Conservation (phyloP, 2,797 vertebrate genomes). For the Galago senegalensis region DNA sequence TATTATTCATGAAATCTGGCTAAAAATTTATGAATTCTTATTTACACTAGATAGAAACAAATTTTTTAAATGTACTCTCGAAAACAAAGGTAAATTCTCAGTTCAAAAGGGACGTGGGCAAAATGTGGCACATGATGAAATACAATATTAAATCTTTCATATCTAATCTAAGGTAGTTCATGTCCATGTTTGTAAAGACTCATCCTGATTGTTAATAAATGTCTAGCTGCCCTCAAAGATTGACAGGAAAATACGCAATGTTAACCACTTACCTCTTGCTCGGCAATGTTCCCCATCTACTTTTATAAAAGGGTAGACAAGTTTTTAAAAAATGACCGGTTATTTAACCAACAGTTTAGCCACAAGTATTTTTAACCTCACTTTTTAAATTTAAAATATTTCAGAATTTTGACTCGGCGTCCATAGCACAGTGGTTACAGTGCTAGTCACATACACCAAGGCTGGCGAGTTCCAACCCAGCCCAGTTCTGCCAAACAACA, state of each 20-base stretch:
- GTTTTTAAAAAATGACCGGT: not conserved
- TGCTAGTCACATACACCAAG: no score
- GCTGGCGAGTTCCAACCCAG: no score
- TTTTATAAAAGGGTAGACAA: not conserved
- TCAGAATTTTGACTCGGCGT: not conserved
- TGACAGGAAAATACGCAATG: not conserved
- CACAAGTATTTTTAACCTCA: not conserved
- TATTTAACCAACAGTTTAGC: not conserved
- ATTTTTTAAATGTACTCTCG: not conserved
- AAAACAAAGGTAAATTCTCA: not conserved
- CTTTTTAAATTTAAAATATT: not conserved
- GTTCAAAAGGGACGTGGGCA: not conserved
- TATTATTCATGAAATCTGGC: conserved; percentile 63
- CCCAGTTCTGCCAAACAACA: no score
- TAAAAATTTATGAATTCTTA: conserved; percentile 61
- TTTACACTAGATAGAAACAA: conserved; percentile 1
- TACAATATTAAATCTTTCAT: not conserved
- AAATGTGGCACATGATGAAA: not conserved
- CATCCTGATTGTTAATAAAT: not conserved
- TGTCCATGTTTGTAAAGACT: not conserved
- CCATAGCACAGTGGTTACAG: no score
- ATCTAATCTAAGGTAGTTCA: not conserved
- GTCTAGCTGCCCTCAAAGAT: not conserved
- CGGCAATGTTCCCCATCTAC: not conserved
- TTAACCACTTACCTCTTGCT: not conserved